These are phyloP conservation scores for Virgularia gustaviana DNA, from an alignment of 92 coral and sea anemone genomes.

Conservation along the genomic window DNA sequence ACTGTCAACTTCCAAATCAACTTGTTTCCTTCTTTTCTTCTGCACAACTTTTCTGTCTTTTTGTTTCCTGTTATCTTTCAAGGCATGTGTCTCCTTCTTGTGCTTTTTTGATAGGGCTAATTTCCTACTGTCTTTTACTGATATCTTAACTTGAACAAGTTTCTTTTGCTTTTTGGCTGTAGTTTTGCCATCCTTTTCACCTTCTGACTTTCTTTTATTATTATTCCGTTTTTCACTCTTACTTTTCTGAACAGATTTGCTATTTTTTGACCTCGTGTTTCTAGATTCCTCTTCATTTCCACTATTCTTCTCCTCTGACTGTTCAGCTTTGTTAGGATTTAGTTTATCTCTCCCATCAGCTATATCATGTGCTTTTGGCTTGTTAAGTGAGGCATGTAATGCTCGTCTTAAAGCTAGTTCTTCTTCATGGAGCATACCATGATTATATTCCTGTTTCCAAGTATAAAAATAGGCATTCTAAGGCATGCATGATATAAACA, in stretches of 20 bases:
- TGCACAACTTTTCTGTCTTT: constrained; percentile 6
- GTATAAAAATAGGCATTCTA: too few species aligned
- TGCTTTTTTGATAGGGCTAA: too few species aligned
- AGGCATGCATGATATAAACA: constrained; percentile 4
- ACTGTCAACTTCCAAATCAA: constrained; percentile 3
- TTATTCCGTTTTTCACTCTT: neutral
- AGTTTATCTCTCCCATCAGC: neutral
- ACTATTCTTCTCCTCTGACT: neutral
- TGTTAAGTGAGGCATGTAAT: constrained; percentile 79
- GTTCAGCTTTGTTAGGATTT: constrained; percentile 9
- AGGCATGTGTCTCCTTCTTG: too few species aligned
- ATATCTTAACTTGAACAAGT: neutral
- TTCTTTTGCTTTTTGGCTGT: constrained; percentile 15
- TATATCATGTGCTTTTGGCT: constrained; percentile 66
- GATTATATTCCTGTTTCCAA: constrained; percentile 87
- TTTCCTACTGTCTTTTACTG: constrained; percentile 1
- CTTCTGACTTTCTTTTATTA: neutral
- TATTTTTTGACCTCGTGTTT: neutral
- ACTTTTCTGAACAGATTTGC: neutral
- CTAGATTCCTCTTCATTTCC: constrained; percentile 13
- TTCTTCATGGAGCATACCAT: constrained; percentile 88
- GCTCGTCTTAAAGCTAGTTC: constrained; percentile 86
- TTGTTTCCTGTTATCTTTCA: constrained; percentile 28
- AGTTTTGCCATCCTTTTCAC: neutral
- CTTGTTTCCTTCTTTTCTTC: constrained; percentile 42